These are phyloP conservation scores for Dinomys branickii DNA, from an alignment of 2,113 vertebrate genomes.

Conservation along the genomic window DNA sequence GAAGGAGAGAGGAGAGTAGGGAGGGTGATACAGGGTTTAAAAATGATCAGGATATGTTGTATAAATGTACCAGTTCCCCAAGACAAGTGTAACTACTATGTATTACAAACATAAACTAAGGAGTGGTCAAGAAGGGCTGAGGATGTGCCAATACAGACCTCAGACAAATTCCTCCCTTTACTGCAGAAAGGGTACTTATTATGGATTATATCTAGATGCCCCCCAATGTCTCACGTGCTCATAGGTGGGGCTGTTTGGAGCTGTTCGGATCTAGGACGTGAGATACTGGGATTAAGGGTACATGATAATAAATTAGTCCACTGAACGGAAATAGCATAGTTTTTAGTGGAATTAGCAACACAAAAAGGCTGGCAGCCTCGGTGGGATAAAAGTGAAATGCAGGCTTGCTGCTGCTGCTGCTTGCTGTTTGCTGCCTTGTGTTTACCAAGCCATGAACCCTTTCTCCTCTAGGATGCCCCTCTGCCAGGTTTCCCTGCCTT, in stretches of 20 bases:
- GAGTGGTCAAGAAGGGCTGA: not conserved
- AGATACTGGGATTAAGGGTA: not conserved
- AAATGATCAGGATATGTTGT: not conserved
- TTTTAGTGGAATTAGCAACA: not conserved
- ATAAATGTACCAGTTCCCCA: not conserved
- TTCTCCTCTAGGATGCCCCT: not conserved
- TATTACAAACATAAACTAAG: not conserved
- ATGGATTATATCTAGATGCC: not conserved
- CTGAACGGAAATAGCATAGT: not conserved
- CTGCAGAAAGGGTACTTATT: not conserved
- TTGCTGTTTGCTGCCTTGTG: not conserved
- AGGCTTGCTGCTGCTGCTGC: not conserved
- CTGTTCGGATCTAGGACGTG: not conserved
- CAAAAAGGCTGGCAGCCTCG: not conserved
- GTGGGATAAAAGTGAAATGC: not conserved
- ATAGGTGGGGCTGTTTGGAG: not conserved
- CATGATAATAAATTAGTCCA: not conserved
- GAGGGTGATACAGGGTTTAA: not conserved
- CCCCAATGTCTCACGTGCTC: not conserved
- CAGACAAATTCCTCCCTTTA: not conserved
- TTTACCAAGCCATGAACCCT: not conserved
- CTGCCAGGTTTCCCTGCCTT: not conserved
- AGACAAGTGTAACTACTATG: not conserved
- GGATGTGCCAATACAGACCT: not conserved
- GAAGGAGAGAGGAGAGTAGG: not conserved